Conservation (phyloP, 2,797 vertebrate genomes). For the Myotis myotis region DNA sequence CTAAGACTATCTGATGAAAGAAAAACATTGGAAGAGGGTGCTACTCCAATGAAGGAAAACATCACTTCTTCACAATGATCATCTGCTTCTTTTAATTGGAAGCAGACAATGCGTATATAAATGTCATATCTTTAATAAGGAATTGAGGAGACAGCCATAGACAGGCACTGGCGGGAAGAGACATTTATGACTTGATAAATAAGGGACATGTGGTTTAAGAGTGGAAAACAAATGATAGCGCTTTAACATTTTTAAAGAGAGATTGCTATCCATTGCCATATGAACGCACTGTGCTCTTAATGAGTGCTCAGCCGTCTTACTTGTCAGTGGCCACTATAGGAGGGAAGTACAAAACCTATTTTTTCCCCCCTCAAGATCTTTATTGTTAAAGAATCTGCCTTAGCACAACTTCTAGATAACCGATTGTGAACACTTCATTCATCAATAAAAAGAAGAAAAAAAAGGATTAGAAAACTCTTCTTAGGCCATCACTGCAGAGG, state of each 20-base stretch:
- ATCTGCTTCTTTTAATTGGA: background rate
- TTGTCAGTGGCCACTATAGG: background rate
- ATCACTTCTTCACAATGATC: background rate
- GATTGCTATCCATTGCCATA: too few species aligned
- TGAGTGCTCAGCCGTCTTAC: background rate
- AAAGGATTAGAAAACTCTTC: background rate
- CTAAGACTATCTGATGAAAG: background rate
- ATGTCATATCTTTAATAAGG: background rate
- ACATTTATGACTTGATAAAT: background rate
- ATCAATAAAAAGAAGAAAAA: background rate
- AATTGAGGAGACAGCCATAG: background rate
- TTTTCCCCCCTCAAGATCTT: background rate
- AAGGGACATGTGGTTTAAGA: background rate
- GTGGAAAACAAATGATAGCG: background rate
- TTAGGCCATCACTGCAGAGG: background rate
- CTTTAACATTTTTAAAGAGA: background rate
- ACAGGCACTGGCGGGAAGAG: background rate
- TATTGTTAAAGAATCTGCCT: constrained; percentile 24
- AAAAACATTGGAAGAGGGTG: background rate
- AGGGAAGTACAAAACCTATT: background rate
- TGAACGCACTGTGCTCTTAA: background rate
- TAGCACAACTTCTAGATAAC: background rate
- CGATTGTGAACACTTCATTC: background rate
- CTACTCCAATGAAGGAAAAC: background rate
- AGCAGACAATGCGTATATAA: background rate